These are phyloP conservation scores for Drosophila barbarae DNA, from an alignment of 2,888 invertebrate species.

Conservation along the genomic window DNA sequence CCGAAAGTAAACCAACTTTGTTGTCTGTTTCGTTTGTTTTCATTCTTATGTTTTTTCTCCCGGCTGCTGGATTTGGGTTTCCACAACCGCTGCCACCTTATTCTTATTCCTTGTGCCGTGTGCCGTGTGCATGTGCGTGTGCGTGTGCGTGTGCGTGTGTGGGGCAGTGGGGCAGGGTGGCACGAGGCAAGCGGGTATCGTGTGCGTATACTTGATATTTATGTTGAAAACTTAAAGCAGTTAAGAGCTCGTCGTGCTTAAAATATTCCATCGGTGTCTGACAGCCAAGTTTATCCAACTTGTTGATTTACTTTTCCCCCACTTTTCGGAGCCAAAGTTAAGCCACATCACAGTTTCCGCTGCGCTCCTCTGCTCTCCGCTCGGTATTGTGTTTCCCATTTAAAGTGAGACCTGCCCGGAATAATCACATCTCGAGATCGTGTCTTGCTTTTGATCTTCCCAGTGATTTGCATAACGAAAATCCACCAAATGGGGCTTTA, in stretches of 20 bases:
- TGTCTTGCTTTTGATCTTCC: conserved; percentile 57
- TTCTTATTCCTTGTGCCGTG: conserved; percentile 37
- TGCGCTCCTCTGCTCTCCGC: background rate
- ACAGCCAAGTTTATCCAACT: conserved; percentile 62
- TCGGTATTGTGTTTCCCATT: conserved; percentile 24
- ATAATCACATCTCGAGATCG: conserved; percentile 57
- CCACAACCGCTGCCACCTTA: conserved; percentile 18
- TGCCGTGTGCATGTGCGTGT: conserved; percentile 14
- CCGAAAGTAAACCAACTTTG: conserved; percentile 61
- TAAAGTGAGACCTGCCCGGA: conserved; percentile 52
- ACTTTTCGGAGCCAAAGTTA: conserved; percentile 43
- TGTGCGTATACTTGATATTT: conserved; percentile 69
- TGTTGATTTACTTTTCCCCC: conserved; percentile 65
- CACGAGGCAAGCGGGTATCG: conserved; percentile 25
- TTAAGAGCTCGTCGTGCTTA: conserved; percentile 69
- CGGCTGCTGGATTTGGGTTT: conserved; percentile 29
- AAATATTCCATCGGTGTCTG: conserved; percentile 65
- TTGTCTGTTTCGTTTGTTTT: conserved; percentile 52
- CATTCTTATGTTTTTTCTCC: conserved; percentile 36
- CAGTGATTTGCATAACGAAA: conserved; percentile 28
- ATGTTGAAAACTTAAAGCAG: conserved; percentile 72
- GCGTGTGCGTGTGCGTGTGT: conserved; percentile 17
- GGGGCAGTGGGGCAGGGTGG: conserved; percentile 1
- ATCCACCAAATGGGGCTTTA: conserved; percentile 12
- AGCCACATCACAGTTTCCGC: conserved; percentile 28